These are phyloP conservation scores for Anomalospiza imberbis DNA, from an alignment of 2,797 vertebrate species.

Conservation along the genomic window DNA sequence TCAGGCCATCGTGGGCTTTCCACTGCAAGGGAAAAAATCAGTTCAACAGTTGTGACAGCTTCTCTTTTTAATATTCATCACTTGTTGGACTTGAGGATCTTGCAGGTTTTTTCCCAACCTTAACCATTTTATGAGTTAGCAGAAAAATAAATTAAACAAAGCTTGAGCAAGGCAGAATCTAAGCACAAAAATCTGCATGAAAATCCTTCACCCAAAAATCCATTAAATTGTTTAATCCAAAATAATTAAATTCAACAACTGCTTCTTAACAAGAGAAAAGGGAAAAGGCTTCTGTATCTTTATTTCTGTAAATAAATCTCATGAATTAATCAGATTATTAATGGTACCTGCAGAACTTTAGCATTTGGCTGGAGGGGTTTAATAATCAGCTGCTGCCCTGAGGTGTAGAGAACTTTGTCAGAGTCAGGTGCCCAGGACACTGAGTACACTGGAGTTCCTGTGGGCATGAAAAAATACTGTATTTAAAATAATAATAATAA, in stretches of 20 bases:
- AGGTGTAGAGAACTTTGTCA: conserved; percentile 91
- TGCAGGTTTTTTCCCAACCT: background rate
- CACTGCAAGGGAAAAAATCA: conserved; percentile 76
- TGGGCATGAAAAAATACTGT: background rate
- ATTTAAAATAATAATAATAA: background rate
- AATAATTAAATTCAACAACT: background rate
- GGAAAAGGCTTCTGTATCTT: background rate
- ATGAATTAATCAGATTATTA: background rate
- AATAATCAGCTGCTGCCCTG: conserved; percentile 89
- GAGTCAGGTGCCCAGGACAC: conserved; percentile 94
- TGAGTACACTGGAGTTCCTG: conserved; percentile 91
- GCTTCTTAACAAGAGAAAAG: background rate
- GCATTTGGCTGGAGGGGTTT: conserved; percentile 94
- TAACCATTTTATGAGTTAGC: accelerated
- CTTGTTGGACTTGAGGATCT: background rate
- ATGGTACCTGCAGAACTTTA: conserved; percentile 88
- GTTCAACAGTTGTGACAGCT: background rate
- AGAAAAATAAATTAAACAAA: background rate
- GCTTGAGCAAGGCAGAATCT: background rate
- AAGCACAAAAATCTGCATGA: background rate
- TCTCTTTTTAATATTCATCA: background rate
- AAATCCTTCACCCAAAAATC: background rate
- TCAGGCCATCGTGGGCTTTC: conserved; percentile 94
- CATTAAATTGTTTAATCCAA: background rate
- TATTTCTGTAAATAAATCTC: accelerated